Percentiles rank a stretch among this genome's conserved stretches.
phyloP scores from a whole-genome alignment of 2,797 vertebrate species.

The Chelon auratus region DNA sequence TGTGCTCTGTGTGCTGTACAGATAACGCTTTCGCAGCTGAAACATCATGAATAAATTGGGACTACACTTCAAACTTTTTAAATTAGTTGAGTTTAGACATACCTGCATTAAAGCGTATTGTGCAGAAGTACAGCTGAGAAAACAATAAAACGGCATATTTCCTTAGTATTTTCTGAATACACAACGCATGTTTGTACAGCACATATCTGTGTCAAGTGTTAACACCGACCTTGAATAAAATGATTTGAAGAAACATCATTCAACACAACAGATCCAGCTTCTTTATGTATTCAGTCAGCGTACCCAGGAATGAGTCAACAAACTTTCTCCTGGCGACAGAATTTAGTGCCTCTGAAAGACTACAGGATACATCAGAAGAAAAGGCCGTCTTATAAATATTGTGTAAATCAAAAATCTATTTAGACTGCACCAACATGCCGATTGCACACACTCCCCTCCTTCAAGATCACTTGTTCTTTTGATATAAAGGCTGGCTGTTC shows the following conservation, averaged over 20 bases:
- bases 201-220: constrained; percentile 1
- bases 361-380: constrained; percentile 19
- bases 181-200: background rate
- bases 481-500: constrained; percentile 39
- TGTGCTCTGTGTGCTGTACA: background rate
- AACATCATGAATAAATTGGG: background rate
- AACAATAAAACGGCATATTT: background rate
- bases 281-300: background rate
- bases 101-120: background rate
- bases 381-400: constrained; percentile 22
- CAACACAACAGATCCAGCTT: background rate
- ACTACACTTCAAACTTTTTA: background rate
- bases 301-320: background rate
- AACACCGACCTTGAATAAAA: background rate
- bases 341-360: constrained; percentile 16
- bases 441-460: constrained; percentile 17
- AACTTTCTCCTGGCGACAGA: background rate
- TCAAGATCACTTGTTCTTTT: constrained; percentile 53
- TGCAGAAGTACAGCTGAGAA: background rate
- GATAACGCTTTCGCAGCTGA: constrained; percentile 10
- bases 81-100: background rate
- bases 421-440: constrained; percentile 32
- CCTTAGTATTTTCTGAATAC: background rate
- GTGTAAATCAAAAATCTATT: constrained; percentile 54
- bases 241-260: background rate